Base-by-base conservation (phyloP, 2,797 vertebrate species). In the Octomys mimax region DNA sequence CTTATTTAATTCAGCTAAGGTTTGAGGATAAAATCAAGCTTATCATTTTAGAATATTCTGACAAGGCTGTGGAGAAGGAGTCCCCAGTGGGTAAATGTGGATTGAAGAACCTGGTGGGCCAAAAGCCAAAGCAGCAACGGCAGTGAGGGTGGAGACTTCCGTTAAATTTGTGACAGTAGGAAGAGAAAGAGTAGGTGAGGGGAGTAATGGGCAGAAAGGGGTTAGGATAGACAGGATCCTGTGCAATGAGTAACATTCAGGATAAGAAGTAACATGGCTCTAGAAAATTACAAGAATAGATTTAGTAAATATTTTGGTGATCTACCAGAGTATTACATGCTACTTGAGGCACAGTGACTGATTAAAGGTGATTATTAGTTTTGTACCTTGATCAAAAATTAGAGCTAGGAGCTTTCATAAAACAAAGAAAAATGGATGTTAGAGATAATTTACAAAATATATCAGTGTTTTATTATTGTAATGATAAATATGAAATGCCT, bases 131-230 rank as follows among this genome's bases (percentile, higher is more conserved):
- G 2, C 36, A 4, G 6, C n/a, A 5, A 33, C 19, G 3, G 19
- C 26, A 19, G 6, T 5, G 2, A 5, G 3, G 42, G 21, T n/a
- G 7, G 39, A 2, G 22, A 1, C 26, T 21, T n/a, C 10, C 59
- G 33, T 9, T 73, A 2, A 2, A 9, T 1, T 39, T 31, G 10
- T 54, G 16, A 24, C 3, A 75, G 1, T 11, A 42, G 31, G 2
- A 49, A 52, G 52, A 61, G 6, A 33, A 13, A 68, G 80, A 21
- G 31, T 3, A 9, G 1, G 5, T 54, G 54, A 54, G 54, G 16
- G 54, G 14, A 16, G 4, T 14, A 54, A 16, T 18, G 14, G 54
- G 54, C 22, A 75, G 28, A 49, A 1, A 54, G 54, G 13, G 0
- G 42, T 39, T 21, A 57, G 42, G 62, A 71, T 13, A 2, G 8